These are phyloP conservation scores for Sternarchorhynchus goeldii DNA, from an alignment of 2,797 vertebrate species.

Conservation along the genomic window DNA sequence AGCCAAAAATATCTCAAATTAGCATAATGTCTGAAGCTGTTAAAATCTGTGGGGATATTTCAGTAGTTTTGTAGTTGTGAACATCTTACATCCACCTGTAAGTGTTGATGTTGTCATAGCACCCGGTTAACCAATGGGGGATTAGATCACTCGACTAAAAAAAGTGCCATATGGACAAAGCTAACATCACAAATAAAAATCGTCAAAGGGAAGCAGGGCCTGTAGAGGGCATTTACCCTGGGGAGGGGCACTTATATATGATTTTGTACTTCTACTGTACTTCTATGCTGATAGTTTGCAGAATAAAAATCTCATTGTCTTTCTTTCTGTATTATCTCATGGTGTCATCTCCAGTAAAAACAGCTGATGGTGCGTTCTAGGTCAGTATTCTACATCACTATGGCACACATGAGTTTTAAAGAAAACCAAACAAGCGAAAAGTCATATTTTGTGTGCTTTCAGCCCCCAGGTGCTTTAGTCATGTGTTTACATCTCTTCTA, in stretches of 20 bases:
- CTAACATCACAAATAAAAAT: not conserved
- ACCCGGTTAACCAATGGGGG: not conserved
- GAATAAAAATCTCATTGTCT: not conserved
- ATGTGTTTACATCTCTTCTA: slow-evolving; percentile 27
- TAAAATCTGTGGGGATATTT: no score
- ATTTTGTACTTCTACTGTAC: not conserved
- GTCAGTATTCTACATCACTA: not conserved
- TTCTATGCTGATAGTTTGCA: not conserved
- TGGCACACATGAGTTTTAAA: not conserved
- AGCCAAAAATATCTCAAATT: not conserved
- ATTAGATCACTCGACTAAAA: not conserved
- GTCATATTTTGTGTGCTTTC: not conserved
- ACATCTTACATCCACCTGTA: not conserved
- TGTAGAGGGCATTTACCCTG: not conserved
- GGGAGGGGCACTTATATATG: not conserved
- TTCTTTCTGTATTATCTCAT: not conserved
- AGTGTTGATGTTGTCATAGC: not conserved
- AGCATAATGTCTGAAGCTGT: no score
- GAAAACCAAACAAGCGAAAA: slow-evolving; percentile 1
- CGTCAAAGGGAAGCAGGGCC: not conserved
- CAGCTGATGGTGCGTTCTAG: not conserved
- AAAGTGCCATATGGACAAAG: slow-evolving; percentile 11
- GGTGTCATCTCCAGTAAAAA: not conserved
- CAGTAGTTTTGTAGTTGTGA: not conserved
- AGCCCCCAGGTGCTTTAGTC: slow-evolving; percentile 6